Base-by-base conservation (phyloP, 2,797 vertebrate genomes). In the Rhynchotus rufescens region DNA sequence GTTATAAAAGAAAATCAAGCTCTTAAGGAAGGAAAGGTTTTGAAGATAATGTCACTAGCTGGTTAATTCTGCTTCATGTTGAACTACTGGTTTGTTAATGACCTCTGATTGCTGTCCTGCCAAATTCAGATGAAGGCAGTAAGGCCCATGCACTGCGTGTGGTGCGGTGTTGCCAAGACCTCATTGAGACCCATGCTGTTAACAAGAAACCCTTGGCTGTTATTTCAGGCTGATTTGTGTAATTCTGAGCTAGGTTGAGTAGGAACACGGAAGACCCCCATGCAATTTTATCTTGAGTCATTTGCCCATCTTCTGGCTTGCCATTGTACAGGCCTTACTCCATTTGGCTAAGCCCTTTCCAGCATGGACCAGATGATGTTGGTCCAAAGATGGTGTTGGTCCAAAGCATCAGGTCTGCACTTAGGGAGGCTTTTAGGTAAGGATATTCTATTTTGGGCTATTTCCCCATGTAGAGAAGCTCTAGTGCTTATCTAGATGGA, bases 401-500 rank as follows among this genome's bases (percentile, higher is more conserved):
- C 34, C 80, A 76, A 69, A 89, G 85, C 60, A 9, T 34, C 4
- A 2, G 2, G 6, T 36, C 0, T 73, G 56, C 45, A 0, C 59
- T 60, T 60, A 0, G 0, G 60, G 71, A 89, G 52, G 26, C 56
- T 2, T 87, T 85, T 68, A 66, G 90, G 59, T 56, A 72, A 76
- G 71, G 67, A 40, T 86, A 74, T 88, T 84, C 93, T 95, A 69
- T 93, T 94, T 28, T 61, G 77, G 94, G 87, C 78, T 84, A 5
- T 93, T 95, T 95, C 89, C 83, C 85, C 89, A 84, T 32, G 44
- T 20, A 8, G 65, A 94, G 89, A 77, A 93, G 83, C 87, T 89
- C 80, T 34, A 68, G 94, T 78, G 78, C 95, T 98, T 98, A 98
- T 98, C 98, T 97, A 86, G 92, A 95, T 98, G 94, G 97, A 98